A percentile compares a stretch with the other conserved stretches of the same genome.
phyloP scores from a whole-genome alignment of 2,888 invertebrate genomes.

The Agrochola macilenta region DNA sequence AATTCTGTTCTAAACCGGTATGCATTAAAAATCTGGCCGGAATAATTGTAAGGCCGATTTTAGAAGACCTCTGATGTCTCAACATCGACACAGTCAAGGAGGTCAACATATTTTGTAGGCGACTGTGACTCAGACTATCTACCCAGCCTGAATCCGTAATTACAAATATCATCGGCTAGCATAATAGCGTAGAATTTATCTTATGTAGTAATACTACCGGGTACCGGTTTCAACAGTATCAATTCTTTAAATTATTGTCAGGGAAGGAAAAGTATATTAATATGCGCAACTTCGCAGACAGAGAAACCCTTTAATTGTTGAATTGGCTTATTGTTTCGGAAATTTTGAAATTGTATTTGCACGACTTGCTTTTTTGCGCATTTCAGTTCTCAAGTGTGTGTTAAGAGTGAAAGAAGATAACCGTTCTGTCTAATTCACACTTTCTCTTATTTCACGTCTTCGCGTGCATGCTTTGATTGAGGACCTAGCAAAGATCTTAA shows the following conservation, averaged over 20 bases:
- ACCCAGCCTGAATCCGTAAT: slow-evolving; percentile 52
- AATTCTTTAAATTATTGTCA: not conserved
- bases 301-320: slow-evolving; percentile 16
- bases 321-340: slow-evolving; percentile 15
- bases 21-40: slow-evolving; percentile 25
- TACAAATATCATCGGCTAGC: slow-evolving; percentile 44
- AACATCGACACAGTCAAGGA: slow-evolving; percentile 17
- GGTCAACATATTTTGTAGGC: slow-evolving; percentile 33
- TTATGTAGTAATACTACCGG: slow-evolving; percentile 13
- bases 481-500: not conserved
- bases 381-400: not conserved
- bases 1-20: slow-evolving; percentile 52
- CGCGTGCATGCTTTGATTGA: not conserved
- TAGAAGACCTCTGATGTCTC: slow-evolving; percentile 44
- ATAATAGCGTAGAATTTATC: slow-evolving; percentile 21
- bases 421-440: not conserved
- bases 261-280: slow-evolving; percentile 3
- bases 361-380: not conserved
- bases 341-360: slow-evolving; percentile 12
- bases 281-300: slow-evolving; percentile 12
- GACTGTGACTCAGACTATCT: slow-evolving; percentile 50
- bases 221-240: not conserved
- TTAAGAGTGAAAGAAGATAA: slow-evolving; percentile 10
- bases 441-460: slow-evolving; percentile 11
- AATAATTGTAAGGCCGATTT: slow-evolving; percentile 23